Percentiles rank a stretch among this genome's conserved stretches.
Conservation (phyloP, 2,113 vertebrate species). For the Ascaphus truei region DNA sequence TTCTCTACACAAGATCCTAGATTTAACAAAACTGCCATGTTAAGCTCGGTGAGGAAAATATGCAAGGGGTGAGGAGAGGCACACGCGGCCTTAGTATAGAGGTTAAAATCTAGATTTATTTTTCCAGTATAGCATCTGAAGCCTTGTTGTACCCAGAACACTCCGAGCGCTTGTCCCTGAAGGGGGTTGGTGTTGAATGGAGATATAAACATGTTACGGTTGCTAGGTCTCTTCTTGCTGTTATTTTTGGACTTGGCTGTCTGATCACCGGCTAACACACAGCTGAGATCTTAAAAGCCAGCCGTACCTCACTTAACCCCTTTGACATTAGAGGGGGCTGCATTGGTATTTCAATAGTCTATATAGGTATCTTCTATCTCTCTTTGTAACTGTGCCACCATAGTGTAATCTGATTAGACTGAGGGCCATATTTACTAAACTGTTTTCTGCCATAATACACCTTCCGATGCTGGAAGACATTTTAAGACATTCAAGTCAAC, state of each 20-base stretch:
- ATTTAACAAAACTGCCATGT: too few relatives aligned
- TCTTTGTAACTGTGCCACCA: too few relatives aligned
- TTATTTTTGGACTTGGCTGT: slow-evolving; percentile 65
- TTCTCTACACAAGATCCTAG: too few relatives aligned
- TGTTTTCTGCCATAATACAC: too few relatives aligned
- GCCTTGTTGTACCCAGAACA: neutral
- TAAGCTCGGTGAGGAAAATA: too few relatives aligned
- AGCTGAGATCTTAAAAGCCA: slow-evolving; percentile 55
- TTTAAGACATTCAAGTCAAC: too few relatives aligned
- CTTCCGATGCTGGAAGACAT: too few relatives aligned
- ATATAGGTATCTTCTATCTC: neutral
- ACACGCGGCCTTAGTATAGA: neutral
- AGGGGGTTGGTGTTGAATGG: slow-evolving; percentile 35
- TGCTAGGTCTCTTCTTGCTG: slow-evolving; percentile 62
- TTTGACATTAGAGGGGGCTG: neutral
- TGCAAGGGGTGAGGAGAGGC: too few relatives aligned
- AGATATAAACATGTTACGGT: slow-evolving; percentile 67
- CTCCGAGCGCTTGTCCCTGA: slow-evolving; percentile 5
- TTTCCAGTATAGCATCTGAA: neutral
- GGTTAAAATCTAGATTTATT: neutral
- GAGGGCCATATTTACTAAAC: too few relatives aligned
- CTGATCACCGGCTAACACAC: slow-evolving; percentile 53
- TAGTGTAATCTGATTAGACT: too few relatives aligned
- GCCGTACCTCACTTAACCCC: slow-evolving; percentile 21
- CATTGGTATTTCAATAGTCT: neutral